phyloP scores from a whole-genome alignment of 2,797 vertebrate genomes.

The Sebastes hubbsi region DNA sequence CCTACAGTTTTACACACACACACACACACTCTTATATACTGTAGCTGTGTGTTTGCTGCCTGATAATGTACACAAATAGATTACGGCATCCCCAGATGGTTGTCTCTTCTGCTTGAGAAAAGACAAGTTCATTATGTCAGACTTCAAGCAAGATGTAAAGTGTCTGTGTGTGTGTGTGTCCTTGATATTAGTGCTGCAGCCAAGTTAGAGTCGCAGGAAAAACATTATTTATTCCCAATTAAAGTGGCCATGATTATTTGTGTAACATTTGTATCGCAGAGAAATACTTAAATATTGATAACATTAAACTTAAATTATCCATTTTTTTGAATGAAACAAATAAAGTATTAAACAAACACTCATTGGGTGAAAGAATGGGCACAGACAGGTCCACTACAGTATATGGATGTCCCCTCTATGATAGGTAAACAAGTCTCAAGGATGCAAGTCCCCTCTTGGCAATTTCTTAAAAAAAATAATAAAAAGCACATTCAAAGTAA shows the following conservation, averaged over 20 bases:
- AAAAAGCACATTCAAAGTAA: too few relatives aligned
- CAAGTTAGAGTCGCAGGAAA: neutral
- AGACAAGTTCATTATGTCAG: neutral
- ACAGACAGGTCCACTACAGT: neutral
- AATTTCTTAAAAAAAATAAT: too few relatives aligned
- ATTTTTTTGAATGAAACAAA: neutral
- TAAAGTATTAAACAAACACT: neutral
- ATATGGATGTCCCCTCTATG: neutral
- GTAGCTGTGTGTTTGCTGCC: neutral
- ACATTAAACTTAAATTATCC: neutral
- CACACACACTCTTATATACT: neutral
- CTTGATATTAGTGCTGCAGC: too few relatives aligned
- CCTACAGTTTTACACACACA: neutral
- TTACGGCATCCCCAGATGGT: neutral
- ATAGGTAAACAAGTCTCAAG: neutral
- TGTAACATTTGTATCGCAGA: neutral
- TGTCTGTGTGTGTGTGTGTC: neutral
- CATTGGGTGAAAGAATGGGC: neutral
- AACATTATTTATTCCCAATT: neutral
- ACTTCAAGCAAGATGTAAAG: conserved; percentile 6
- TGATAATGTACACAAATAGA: neutral
- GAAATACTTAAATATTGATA: neutral
- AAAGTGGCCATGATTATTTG: neutral
- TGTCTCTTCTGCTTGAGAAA: neutral
- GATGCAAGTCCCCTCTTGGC: neutral